phyloP scores from a whole-genome alignment of 2,888 invertebrate genomes.

The Caenorhabditis sp. region DNA sequence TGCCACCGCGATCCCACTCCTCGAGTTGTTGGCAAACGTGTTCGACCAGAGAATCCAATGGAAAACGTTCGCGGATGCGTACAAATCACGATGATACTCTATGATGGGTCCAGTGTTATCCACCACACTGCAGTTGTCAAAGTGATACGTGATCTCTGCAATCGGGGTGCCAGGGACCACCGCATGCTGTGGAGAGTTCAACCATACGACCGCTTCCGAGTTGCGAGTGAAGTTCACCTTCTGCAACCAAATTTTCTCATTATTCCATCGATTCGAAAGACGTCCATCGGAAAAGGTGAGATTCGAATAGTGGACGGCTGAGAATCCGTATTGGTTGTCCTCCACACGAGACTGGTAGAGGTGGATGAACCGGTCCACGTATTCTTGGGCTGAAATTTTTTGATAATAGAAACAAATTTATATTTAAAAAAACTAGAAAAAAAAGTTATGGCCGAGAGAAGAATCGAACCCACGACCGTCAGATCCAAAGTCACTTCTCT shows the following conservation, averaged over 20 bases:
- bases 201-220: constrained; percentile 82
- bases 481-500: background rate
- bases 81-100: constrained; percentile 88
- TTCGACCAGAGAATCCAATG: constrained; percentile 88
- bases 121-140: constrained; percentile 91
- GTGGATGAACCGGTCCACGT: constrained; percentile 82
- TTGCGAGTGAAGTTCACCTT: constrained; percentile 81
- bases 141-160: constrained; percentile 91
- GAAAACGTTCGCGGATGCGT: constrained; percentile 97
- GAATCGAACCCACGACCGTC: background rate
- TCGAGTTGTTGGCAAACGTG: constrained; percentile 89
- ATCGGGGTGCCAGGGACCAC: constrained; percentile 86
- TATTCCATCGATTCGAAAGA: constrained; percentile 79
- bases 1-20: constrained; percentile 92
- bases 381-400: constrained; percentile 79
- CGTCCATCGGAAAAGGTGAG: constrained; percentile 79
- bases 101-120: constrained; percentile 92
- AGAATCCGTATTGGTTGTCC: constrained; percentile 88
- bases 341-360: constrained; percentile 79
- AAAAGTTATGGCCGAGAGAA: background rate
- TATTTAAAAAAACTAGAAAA: background rate
- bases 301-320: constrained; percentile 89
- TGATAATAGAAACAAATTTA: too few species aligned
- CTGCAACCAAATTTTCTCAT: constrained; percentile 82
- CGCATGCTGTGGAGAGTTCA: constrained; percentile 81